Evolutionary conservation across 2,113 vertebrate genomes (phyloP), one percentile per base, ranked within the genome.

Genomic region (Greenwoodochromis staneri): DNA sequence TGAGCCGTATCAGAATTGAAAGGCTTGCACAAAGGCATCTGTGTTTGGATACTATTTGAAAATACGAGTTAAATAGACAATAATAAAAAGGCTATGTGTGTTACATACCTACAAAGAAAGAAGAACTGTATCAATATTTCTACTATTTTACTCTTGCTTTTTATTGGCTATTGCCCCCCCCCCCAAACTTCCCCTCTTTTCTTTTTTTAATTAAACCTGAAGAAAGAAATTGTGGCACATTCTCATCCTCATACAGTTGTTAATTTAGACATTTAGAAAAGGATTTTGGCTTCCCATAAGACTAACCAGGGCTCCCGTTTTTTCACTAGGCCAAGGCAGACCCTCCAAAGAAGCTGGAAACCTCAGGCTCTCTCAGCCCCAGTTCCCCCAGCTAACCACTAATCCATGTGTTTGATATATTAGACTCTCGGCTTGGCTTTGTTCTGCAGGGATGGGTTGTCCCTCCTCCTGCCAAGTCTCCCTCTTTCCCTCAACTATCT

Each of bases 391-490:
- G 92, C 95, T 94, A 96, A 96, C 95, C 94, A 45, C 96, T 96
- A 97, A 96, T 96, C 96, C 95, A 96, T 95, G 95, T 96, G 96
- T 96, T 96, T 97, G 95, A 96, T 94, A 96, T 95, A 96, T 97
- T 96, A 96, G 95, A 95, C 94, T 83, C 91, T 94, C 92, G 71
- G 83, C 87, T 93, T 94, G 92, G 94, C 93, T 96, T 95, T 95
- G 92, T 95, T 94, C 93, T 93, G 87, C 89, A 84, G 90, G 92
- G 94, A 95, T 92, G 91, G 91, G 78, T 93, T 95, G 93, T 92
- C 95, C 93, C 89, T 91, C 94, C 92, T 80, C 86, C 85, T 96
- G 95, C 94, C 94, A 95, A 95, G 90, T 80, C 88, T 89, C 86
- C 91, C 92, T 91, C 85, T 87, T 90, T 92, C 90, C 89, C 90